phyloP scores from a whole-genome alignment of 2,888 invertebrate genomes.

The Drosophila multiciliata region DNA sequence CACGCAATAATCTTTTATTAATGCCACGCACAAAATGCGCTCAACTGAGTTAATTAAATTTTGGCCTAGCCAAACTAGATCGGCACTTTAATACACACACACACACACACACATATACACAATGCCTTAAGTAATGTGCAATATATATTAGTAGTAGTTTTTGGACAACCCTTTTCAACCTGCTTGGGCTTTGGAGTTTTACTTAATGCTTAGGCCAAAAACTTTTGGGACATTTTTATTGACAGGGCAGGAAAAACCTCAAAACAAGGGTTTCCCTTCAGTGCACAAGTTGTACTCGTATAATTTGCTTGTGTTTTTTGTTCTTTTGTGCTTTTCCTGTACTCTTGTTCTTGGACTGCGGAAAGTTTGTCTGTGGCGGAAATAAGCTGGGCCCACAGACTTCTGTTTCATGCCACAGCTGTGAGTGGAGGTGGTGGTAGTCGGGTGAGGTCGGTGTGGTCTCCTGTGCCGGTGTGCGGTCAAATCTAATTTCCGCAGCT shows the following conservation, averaged over 20 bases:
- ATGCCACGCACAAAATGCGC: conserved; percentile 59
- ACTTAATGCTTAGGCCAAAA: conserved; percentile 73
- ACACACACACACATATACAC: not conserved
- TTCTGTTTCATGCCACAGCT: conserved; percentile 43
- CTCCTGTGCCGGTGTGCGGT: conserved; percentile 68
- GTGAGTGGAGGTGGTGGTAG: not conserved
- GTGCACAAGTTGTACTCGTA: conserved; percentile 38
- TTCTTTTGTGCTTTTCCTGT: conserved; percentile 16
- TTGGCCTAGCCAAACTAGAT: conserved; percentile 31
- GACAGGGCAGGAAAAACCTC: conserved; percentile 66
- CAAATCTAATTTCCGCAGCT: conserved; percentile 83
- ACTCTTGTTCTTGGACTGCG: conserved; percentile 24
- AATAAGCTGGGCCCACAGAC: conserved; percentile 67
- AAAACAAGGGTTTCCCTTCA: conserved; percentile 57
- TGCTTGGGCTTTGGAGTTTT: conserved; percentile 29
- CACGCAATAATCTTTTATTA: conserved; percentile 79
- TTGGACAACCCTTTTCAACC: conserved; percentile 72
- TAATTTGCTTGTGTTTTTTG: conserved; percentile 51
- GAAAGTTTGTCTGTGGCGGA: conserved; percentile 75
- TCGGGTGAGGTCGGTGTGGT: conserved; percentile 24
- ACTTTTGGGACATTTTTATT: conserved; percentile 81
- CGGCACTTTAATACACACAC: conserved; percentile 26
- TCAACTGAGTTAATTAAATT: conserved; percentile 81
- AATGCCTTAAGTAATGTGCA: not conserved
- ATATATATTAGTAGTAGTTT: conserved; percentile 25